Conservation (phyloP, 2,888 invertebrate genomes). For the Drosophila histrio region DNA sequence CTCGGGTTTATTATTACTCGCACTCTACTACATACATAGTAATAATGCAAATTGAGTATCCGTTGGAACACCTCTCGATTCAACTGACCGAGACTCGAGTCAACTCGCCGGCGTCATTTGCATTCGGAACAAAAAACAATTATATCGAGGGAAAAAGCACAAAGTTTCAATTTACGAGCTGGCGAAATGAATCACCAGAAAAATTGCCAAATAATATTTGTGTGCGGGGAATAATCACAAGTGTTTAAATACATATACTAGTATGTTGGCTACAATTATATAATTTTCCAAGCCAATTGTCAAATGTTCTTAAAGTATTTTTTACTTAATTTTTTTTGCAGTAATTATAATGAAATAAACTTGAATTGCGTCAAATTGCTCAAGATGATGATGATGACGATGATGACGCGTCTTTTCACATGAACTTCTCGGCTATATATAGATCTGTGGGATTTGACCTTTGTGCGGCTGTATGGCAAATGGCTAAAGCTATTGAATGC, state of each 20-base stretch:
- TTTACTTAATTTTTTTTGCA: conserved; percentile 8
- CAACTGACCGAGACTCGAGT: conserved; percentile 7
- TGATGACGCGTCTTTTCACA: conserved; percentile 49
- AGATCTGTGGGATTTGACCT: conserved; percentile 53
- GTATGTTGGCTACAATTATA: conserved; percentile 6
- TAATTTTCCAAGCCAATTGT: conserved; percentile 43
- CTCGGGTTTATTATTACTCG: conserved; percentile 48
- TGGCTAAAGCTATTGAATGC: conserved; percentile 23
- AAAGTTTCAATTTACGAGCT: conserved; percentile 20
- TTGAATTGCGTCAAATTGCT: conserved; percentile 44
- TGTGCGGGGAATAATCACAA: conserved; percentile 8
- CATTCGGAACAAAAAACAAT: conserved; percentile 23
- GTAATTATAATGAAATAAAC: conserved; percentile 66
- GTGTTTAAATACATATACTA: not conserved
- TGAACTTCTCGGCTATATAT: conserved; percentile 49
- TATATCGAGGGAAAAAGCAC: conserved; percentile 2
- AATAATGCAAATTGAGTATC: conserved; percentile 43
- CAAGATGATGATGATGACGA: conserved; percentile 29
- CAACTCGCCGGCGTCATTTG: conserved; percentile 24
- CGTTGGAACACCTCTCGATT: conserved; percentile 18
- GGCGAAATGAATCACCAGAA: conserved; percentile 34
- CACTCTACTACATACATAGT: conserved; percentile 14
- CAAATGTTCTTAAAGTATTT: conserved; percentile 41
- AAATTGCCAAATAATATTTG: conserved; percentile 7
- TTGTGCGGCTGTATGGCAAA: conserved; percentile 38